These are phyloP conservation scores for Xyliphius kryptos DNA, from an alignment of 2,113 vertebrate species.

Conservation along the genomic window DNA sequence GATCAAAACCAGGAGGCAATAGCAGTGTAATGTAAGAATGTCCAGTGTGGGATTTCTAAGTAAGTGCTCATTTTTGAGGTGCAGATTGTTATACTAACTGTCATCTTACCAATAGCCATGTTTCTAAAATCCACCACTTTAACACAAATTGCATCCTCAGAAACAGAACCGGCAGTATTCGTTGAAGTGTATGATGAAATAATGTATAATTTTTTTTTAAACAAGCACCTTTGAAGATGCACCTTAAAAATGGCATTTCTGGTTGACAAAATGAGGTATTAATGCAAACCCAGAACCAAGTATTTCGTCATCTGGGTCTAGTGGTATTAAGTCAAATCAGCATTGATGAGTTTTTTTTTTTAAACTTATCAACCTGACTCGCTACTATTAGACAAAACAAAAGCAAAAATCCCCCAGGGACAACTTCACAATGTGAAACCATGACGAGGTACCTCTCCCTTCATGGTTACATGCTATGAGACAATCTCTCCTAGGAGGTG, in stretches of 20 bases:
- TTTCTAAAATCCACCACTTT: not conserved
- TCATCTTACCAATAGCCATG: not conserved
- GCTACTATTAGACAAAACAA: not conserved
- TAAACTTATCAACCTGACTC: not conserved
- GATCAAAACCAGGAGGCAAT: not conserved
- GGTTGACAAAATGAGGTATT: not conserved
- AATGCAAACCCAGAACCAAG: not conserved
- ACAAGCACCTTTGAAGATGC: not conserved
- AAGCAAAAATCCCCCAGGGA: not conserved
- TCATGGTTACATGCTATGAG: constrained; percentile 25
- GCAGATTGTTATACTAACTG: not conserved
- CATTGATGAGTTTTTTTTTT: too few relatives aligned
- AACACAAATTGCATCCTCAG: not conserved
- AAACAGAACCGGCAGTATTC: not conserved
- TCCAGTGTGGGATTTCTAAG: not conserved
- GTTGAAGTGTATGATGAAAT: not conserved
- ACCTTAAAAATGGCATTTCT: not conserved
- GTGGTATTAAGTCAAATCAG: too few relatives aligned
- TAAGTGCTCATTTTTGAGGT: constrained; percentile 15
- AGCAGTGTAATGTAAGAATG: constrained; percentile 1
- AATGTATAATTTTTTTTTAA: not conserved
- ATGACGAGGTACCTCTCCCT: constrained; percentile 23
- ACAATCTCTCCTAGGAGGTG: constrained; percentile 24
- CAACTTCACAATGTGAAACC: constrained; percentile 5
- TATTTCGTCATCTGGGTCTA: not conserved